These are phyloP conservation scores for Sciaenops ocellatus DNA, from an alignment of 2,797 vertebrate species.

Conservation along the genomic window DNA sequence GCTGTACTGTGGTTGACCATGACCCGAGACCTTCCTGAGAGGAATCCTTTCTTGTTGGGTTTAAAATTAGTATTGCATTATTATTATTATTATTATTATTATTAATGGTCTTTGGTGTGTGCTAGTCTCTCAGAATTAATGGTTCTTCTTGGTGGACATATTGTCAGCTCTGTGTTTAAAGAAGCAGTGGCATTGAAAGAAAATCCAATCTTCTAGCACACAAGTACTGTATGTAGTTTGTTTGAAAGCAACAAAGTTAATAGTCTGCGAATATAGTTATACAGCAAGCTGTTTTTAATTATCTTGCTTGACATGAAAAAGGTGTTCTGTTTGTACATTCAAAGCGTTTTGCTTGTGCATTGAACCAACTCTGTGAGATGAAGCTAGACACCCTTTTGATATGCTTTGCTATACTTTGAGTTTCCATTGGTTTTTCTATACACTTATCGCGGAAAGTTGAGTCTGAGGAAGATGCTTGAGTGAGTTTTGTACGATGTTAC, in stretches of 20 bases:
- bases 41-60: background rate
- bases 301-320: background rate
- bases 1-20: too few species aligned
- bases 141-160: background rate
- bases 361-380: background rate
- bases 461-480: background rate
- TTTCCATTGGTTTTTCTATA: background rate
- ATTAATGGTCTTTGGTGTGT: background rate
- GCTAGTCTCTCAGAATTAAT: background rate
- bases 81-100: background rate
- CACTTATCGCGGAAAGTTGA: background rate
- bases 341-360: background rate
- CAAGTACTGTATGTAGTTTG: too few species aligned
- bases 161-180: background rate
- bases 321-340: background rate
- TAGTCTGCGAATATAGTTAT: background rate
- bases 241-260: background rate
- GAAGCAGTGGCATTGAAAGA: background rate
- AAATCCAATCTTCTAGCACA: background rate
- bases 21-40: slow-evolving; percentile 1
- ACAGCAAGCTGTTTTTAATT: background rate
- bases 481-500: background rate
- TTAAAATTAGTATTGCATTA: background rate
- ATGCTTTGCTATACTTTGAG: background rate
- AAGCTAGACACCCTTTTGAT: background rate